Evolutionary conservation across 1,140 invertebrate genomes (phyloP).

Genomic region (Bombus confusus): DNA sequence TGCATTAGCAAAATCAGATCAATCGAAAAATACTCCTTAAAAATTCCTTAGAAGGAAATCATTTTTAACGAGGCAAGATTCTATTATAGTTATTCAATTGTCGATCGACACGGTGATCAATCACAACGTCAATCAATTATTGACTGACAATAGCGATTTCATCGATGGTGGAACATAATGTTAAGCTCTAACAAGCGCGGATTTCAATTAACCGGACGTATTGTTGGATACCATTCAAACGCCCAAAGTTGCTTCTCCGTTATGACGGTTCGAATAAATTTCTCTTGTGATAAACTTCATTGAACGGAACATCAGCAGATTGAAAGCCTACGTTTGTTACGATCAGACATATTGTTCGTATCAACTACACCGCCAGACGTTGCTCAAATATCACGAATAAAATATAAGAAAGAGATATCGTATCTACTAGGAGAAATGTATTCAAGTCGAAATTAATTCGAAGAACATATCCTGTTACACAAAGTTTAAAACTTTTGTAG

Average conservation of each 20-base stretch:
- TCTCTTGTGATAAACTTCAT: not conserved
- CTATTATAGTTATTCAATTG: slow-evolving; percentile 4
- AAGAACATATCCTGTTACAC: no score
- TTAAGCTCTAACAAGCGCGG: not conserved
- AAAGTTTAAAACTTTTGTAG: no score
- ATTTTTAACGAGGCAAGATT: not conserved
- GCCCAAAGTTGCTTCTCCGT: not conserved
- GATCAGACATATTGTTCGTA: not conserved
- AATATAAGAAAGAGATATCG: not conserved
- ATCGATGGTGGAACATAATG: not conserved
- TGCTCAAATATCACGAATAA: not conserved
- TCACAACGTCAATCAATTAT: not conserved
- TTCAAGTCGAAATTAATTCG: no score
- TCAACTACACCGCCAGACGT: no score
- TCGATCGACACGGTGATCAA: not conserved
- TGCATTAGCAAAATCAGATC: not conserved
- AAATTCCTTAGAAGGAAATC: not conserved
- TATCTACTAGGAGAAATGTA: no score
- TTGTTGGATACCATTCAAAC: not conserved
- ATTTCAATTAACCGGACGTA: not conserved
- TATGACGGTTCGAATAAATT: slow-evolving; percentile 2
- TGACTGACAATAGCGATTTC: slow-evolving; percentile 5
- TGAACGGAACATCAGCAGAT: not conserved
- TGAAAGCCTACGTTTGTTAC: not conserved
- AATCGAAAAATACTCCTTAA: not conserved